Conservation (phyloP, 2,888 invertebrate species). For the Kryphioiulus occultus region DNA sequence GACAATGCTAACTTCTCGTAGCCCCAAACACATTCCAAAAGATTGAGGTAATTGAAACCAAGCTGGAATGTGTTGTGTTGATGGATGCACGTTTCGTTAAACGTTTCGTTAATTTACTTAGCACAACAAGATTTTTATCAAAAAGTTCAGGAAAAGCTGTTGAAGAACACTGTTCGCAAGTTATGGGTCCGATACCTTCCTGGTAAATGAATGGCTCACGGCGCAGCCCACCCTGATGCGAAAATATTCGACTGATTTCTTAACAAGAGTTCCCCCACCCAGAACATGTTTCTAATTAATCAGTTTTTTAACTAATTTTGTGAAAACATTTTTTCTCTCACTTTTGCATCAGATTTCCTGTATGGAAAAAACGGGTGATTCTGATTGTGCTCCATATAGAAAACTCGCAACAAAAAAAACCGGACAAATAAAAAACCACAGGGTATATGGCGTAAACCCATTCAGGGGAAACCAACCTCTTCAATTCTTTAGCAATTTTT, state of each 20-base stretch:
- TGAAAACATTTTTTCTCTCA: neutral
- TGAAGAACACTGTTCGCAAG: neutral
- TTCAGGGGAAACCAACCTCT: neutral
- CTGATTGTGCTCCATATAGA: neutral
- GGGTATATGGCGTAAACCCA: neutral
- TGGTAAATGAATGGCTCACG: neutral
- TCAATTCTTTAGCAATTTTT: neutral
- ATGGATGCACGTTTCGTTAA: neutral
- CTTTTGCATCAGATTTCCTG: conserved; percentile 7
- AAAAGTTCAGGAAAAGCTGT: neutral
- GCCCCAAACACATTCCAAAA: neutral
- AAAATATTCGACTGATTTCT: neutral
- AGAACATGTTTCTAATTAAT: conserved; percentile 20
- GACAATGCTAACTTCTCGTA: neutral
- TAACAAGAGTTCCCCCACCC: conserved; percentile 29
- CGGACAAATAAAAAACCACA: neutral
- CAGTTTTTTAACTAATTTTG: conserved; percentile 22
- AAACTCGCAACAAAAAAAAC: neutral
- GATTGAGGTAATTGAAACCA: neutral
- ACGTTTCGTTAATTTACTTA: neutral
- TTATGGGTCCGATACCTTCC: neutral
- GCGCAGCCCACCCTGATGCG: neutral
- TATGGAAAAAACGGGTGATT: neutral
- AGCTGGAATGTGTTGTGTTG: neutral
- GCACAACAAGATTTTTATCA: neutral